Base-by-base conservation (phyloP, 2,888 invertebrate genomes). In the Horisme vitalbata region DNA sequence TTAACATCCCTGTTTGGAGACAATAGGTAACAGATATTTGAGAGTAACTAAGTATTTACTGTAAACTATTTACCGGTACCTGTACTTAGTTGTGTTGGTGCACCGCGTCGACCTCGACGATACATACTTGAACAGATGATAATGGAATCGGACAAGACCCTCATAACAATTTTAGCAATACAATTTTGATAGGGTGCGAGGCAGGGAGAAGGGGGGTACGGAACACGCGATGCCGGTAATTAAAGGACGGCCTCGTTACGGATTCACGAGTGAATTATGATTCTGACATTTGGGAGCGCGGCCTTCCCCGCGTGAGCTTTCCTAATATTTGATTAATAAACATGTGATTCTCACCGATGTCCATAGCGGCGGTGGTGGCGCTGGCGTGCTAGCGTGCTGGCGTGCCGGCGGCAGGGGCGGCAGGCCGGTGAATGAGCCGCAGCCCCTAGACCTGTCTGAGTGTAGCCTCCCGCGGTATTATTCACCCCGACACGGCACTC, bases 281-380 rank as follows among this genome's bases (percentile, higher is more conserved):
- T 32, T 34, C 21, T 38, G 45, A 45, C 45, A 45, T 45, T 41
- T 47, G 11, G 23, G 20, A 24, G 20, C 26, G 31, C 13, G 45
- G 33, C 45, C 32, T 38, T 37, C 15, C 13, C 20, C 14, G 20
- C n/a, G 31, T 6, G 6, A 0, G n/a, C 11, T 24, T 9, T 18
- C 12, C 20, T 32, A 36, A 36, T 44, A 32, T 33, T n/a, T 28
- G 6, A 28, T 5, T 31, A 34, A 23, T 38, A 28, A 38, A 48
- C 21, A 33, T 15, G 13, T 5, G 43, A 14, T 26, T 34, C 82
- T 83, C 74, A 82, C 83, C 80, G 52, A 61, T 45, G 59, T 75
- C 77, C 81, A 81, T 81, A n/a, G n/a, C n/a, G n/a, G n/a, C n/a
- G n/a, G n/a, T n/a, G n/a, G n/a, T n/a, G n/a, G n/a, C n/a, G n/a